Percentiles rank a stretch among this genome's conserved stretches.
These are phyloP conservation scores for Drosophila azteca DNA, from an alignment of 1,140 invertebrate species.

Conservation along the genomic window DNA sequence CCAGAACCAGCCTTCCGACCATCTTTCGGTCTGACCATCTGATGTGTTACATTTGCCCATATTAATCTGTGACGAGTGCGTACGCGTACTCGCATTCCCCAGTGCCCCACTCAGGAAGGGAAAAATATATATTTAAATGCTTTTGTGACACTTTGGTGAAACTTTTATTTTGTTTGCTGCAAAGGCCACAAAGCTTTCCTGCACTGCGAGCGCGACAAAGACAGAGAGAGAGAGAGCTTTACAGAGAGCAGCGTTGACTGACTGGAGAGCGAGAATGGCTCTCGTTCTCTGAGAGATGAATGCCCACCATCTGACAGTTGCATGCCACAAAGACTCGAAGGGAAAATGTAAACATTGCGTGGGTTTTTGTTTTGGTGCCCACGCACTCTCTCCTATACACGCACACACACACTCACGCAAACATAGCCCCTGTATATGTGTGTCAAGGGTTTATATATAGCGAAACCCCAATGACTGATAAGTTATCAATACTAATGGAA, in stretches of 20 bases:
- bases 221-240: conserved; percentile 19
- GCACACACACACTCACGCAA: neutral
- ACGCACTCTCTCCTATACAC: neutral
- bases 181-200: conserved; percentile 62
- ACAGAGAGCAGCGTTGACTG: conserved; percentile 17
- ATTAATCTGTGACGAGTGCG: conserved; percentile 49
- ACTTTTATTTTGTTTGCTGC: conserved; percentile 58
- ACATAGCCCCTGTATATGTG: neutral
- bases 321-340: conserved; percentile 46
- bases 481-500: conserved; percentile 60
- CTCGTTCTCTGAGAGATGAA: conserved; percentile 53
- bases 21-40: conserved; percentile 4
- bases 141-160: conserved; percentile 51
- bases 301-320: conserved; percentile 69
- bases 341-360: conserved; percentile 77
- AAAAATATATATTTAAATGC: conserved; percentile 45
- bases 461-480: conserved; percentile 55
- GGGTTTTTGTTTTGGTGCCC: conserved; percentile 72
- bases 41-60: conserved; percentile 14
- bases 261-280: conserved; percentile 10
- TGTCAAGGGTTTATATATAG: conserved; percentile 38
- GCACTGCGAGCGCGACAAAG: conserved; percentile 18
- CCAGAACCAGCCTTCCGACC: neutral
- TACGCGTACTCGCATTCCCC: neutral
- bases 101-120: conserved; percentile 5